Conservation (phyloP, 2,797 vertebrate species). For the Prunella strophiata region DNA sequence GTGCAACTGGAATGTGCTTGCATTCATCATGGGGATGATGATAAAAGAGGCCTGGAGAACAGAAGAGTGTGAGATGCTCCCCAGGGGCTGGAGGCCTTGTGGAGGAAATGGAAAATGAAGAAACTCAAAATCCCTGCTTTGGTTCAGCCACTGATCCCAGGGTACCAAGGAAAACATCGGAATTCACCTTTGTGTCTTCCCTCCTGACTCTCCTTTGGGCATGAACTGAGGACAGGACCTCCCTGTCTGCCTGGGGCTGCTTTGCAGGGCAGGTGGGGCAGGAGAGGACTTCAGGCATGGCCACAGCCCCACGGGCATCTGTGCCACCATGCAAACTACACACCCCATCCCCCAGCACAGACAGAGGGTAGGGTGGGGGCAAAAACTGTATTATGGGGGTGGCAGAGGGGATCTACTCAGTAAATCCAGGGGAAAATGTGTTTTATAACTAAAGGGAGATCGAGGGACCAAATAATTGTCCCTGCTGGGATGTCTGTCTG, state of each 20-base stretch:
- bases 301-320: background rate
- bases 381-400: background rate
- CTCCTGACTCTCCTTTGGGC: background rate
- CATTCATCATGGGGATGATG: background rate
- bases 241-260: background rate
- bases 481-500: background rate
- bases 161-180: background rate
- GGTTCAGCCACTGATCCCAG: background rate
- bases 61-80: background rate
- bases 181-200: background rate
- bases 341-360: rapidly evolving
- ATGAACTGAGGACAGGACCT: background rate
- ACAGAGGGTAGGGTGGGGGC: too few species aligned
- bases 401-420: background rate
- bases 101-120: background rate
- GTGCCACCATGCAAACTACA: background rate
- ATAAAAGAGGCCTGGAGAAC: background rate
- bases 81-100: rapidly evolving
- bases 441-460: background rate
- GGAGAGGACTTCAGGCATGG: background rate
- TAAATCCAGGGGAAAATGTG: background rate
- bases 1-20: background rate
- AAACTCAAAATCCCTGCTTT: background rate
- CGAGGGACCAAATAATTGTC: background rate
- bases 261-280: background rate